Conservation (phyloP, 1,140 invertebrate species). For the Halyomorpha halys region DNA sequence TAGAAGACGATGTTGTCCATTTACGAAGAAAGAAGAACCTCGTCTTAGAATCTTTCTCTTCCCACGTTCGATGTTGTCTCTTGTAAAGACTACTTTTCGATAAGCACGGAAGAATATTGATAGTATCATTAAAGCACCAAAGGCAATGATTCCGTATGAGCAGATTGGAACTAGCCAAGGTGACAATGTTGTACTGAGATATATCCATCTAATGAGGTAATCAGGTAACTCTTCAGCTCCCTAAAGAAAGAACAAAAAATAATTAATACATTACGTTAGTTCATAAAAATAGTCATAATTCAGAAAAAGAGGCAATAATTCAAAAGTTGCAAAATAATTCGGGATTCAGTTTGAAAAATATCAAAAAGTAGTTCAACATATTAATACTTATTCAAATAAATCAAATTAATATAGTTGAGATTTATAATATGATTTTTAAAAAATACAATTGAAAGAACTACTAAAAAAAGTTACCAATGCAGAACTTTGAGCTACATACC, state of each 20-base stretch:
- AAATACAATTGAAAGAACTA: too few species aligned
- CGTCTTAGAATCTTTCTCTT: conserved; percentile 48
- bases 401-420: too few species aligned
- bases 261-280: too few species aligned
- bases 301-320: too few species aligned
- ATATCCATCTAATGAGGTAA: conserved; percentile 62
- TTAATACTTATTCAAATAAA: too few species aligned
- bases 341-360: too few species aligned
- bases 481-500: too few species aligned
- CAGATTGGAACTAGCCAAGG: conserved; percentile 54
- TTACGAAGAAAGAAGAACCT: conserved; percentile 58
- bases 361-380: too few species aligned
- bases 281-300: too few species aligned
- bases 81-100: conserved; percentile 59
- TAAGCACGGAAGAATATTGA: conserved; percentile 58
- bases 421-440: too few species aligned
- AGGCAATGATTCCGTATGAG: conserved; percentile 57
- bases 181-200: conserved; percentile 60
- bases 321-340: too few species aligned
- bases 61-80: conserved; percentile 61
- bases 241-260: conserved; percentile 36
- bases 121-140: conserved; percentile 51
- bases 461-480: too few species aligned
- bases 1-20: conserved; percentile 53
- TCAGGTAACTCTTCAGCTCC: conserved; percentile 70